Evolutionary conservation across 2,113 vertebrate genomes (phyloP), one percentile per base, ranked within the genome.

Genomic region (Protobothrops mucrosquamatus): DNA sequence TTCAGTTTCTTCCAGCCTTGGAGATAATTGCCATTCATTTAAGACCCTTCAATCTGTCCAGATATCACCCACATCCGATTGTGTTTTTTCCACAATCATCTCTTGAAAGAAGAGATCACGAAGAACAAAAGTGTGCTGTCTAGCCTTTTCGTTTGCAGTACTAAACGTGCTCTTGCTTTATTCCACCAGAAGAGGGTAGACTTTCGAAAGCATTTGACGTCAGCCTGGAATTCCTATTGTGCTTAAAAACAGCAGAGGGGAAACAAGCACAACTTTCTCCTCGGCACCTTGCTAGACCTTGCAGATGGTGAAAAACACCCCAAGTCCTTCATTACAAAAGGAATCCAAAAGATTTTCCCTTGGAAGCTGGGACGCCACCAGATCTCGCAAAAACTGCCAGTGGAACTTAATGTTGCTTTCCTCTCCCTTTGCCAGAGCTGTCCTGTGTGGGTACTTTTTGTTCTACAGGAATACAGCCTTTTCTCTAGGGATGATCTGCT

Each of bases 101-200:
- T n/a, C 0, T 48, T 55, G 26, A 0, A 85, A 89, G 54, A 69
- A n/a, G 48, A 43, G 1, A 0, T 0, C 10, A 34, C 18, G 7
- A 11, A 26, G 48, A 86, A 93, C 93, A 89, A 12, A 54, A 15
- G 20, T n/a, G 14, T 1, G 14, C 64, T 92, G 90, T 95, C 69
- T 92, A 26, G 64, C 64, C 89, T 92, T 87, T 46, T 52, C 43
- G 92, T 29, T 43, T 59, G 46, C 39, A 15, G 55, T 12, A n/a
- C 59, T n/a, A 64, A 95, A 95, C 93, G 74, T 97, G 97, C 95
- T 96, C 43, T 94, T 97, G 95, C 98, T 93, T 95, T 64, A 34
- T 97, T 94, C 96, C 97, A 88, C 98, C 98, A 97, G 98, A 97
- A 98, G 98, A 98, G 98, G 98, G 97, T 95, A 98, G 96, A 96